Evolutionary conservation across 2,888 invertebrate species (phyloP).

Genomic region (Lithophane socia): DNA sequence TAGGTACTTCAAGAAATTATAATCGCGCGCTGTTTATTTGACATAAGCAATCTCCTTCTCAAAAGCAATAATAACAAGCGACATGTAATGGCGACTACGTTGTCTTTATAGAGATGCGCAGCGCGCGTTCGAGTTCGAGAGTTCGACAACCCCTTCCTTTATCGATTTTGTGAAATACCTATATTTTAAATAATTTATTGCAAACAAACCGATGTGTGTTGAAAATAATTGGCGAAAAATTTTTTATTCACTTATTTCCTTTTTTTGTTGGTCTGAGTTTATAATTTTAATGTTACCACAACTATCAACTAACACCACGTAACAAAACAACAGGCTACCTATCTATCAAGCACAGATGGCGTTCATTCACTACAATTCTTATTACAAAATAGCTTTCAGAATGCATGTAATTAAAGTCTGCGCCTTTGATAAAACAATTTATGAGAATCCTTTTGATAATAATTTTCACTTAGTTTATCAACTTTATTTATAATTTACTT

Average conservation of each 20-base stretch:
- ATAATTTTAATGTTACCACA: not conserved
- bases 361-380: constrained; percentile 18
- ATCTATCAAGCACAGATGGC: constrained; percentile 25
- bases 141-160: constrained; percentile 11
- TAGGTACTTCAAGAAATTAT: constrained; percentile 56
- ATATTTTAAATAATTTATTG: not conserved
- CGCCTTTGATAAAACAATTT: not conserved
- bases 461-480: not conserved
- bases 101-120: constrained; percentile 24
- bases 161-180: constrained; percentile 44
- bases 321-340: not conserved
- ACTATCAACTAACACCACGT: not conserved
- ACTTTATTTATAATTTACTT: not conserved
- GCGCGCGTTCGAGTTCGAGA: not conserved
- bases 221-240: not conserved
- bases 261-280: no score
- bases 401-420: not conserved
- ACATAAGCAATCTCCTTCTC: constrained; percentile 82
- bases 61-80: constrained; percentile 65
- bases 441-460: not conserved
- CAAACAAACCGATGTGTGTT: not conserved
- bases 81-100: constrained; percentile 80
- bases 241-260: no score
- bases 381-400: not conserved
- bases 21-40: constrained; percentile 79